Conservation (phyloP, 1,140 invertebrate genomes). For the Penaeus vannamei region DNA sequence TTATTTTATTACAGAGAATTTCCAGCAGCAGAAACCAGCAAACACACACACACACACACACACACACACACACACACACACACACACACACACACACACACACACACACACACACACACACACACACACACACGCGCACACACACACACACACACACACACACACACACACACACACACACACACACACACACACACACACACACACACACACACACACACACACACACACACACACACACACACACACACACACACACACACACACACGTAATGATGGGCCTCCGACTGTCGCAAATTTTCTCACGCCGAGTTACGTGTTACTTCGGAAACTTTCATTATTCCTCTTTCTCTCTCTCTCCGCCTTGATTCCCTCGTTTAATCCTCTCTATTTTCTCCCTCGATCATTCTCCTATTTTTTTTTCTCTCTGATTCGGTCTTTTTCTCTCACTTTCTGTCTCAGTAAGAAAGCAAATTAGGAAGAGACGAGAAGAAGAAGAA, state of each 20-base stretch:
- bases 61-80: not conserved
- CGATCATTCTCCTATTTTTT: no score
- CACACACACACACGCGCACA: slow-evolving; percentile 1
- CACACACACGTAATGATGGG: not conserved
- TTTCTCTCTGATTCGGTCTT: no score
- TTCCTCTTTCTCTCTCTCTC: no score
- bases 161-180: not conserved
- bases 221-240: not conserved
- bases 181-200: slow-evolving; percentile 1
- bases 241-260: slow-evolving; percentile 11
- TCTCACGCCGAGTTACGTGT: not conserved
- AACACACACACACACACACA: not conserved
- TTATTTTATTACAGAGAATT: no score
- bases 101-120: not conserved
- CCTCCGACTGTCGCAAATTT: not conserved
- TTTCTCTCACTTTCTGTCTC: no score
- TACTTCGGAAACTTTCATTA: not conserved
- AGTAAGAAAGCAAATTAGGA: no score
- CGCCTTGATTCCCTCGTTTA: no score
- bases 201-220: slow-evolving; percentile 16
- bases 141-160: not conserved
- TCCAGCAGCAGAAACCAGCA: not conserved
- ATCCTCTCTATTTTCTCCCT: no score
- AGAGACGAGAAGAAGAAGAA: no score
- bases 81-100: not conserved